Percentiles rank a stretch among this genome's conserved stretches.
These are phyloP conservation scores for Prorops nasuta DNA, from an alignment of 1,140 invertebrate species.

Conservation along the genomic window DNA sequence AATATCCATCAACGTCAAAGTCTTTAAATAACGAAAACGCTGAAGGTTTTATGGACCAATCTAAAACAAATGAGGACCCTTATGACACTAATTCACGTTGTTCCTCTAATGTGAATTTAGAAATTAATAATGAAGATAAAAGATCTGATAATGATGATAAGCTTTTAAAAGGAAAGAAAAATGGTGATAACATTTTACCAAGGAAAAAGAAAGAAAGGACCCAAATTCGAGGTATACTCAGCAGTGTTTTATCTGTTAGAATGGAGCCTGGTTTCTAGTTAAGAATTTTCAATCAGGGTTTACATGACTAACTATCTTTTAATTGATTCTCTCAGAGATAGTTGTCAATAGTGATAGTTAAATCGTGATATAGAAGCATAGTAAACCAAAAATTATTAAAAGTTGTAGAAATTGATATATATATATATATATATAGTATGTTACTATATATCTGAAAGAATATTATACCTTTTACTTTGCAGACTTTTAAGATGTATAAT, in stretches of 20 bases:
- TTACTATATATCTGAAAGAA: too few relatives aligned
- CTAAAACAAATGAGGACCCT: too few relatives aligned
- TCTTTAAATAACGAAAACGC: too few relatives aligned
- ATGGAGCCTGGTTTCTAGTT: conserved; percentile 46
- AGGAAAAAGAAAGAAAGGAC: conserved; percentile 39
- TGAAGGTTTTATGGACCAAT: too few relatives aligned
- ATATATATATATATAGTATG: too few relatives aligned
- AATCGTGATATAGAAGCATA: conserved; percentile 5
- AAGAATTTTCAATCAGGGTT: not conserved
- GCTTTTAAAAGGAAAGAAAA: conserved; percentile 39
- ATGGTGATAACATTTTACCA: conserved; percentile 33
- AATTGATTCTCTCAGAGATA: not conserved
- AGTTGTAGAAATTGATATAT: too few relatives aligned
- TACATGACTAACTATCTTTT: not conserved
- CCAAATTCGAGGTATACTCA: conserved; percentile 40
- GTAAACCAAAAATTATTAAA: too few relatives aligned
- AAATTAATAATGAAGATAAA: not conserved
- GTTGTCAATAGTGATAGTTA: conserved; percentile 1
- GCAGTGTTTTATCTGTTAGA: conserved; percentile 40
- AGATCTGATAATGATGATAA: conserved; percentile 32
- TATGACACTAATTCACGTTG: too few relatives aligned
- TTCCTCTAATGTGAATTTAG: too few relatives aligned
- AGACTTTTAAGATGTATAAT: too few relatives aligned
- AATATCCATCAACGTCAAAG: too few relatives aligned
- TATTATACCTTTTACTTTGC: too few relatives aligned